Evolutionary conservation across 2,113 vertebrate genomes (phyloP), one percentile per base, ranked within the genome.

Genomic region (cat (Felis catus)): DNA sequence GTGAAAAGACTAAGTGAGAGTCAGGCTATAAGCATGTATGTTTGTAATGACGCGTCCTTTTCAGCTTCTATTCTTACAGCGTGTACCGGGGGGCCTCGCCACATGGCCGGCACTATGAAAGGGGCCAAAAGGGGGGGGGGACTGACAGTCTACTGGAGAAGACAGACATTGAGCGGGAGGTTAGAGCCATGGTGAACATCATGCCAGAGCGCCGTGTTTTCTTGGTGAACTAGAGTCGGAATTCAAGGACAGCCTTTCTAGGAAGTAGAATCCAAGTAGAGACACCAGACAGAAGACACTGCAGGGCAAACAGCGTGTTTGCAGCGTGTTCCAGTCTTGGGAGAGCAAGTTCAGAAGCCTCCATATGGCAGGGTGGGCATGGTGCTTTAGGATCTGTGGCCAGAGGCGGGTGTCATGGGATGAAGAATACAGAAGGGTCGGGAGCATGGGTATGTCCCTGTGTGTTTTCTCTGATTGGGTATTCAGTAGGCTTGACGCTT

Each of bases 331-430:
- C 39, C 65, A 2, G 16, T 25, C 53, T 41, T 53, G 14, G 14
- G 61, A 41, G 27, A 23, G 12, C 63, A 25, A 14, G 78, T 14
- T 29, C 45, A 66, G 0, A 82, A 79, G 27, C 41, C 21, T 27
- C 23, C 9, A 7, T 76, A 9, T 0, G 14, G 27, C 31, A 3
- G 9, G 2, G 55, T 15, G 82, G 55, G 31, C 0, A 1, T 1
- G 36, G 45, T 21, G 87, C 45, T 18, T 76, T 36, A n/a, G 89
- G 19, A 18, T 33, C 53, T 1, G 31, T 2, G 39, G 51, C 25
- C 5, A 11, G 0, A 48, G 58, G 21, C 4, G 31, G 53, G 7
- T 21, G 48, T 18, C 31, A 5, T 1, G 63, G 36, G 19, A 3
- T 4, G 4, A 86, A 25, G 48, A 15, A 3, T 10, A 7, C 2